Evolutionary conservation across 1,140 invertebrate genomes (phyloP), one percentile per base, ranked within the genome.

Genomic region (Drosophila triauraria): DNA sequence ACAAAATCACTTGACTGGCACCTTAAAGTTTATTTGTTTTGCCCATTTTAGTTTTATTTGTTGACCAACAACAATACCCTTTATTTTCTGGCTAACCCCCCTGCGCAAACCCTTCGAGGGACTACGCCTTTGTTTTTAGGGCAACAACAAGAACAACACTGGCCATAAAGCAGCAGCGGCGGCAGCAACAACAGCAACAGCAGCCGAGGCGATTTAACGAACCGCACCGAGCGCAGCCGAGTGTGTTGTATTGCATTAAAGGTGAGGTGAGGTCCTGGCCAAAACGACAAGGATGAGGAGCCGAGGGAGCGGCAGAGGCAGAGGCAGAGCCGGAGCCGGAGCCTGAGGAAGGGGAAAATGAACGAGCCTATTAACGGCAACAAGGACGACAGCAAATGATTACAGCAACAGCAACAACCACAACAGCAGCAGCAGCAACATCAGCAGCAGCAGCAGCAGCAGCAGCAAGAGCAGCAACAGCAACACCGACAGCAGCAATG

Each of bases 211-310:
- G 78, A 90, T 78, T 79, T 90, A 90, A 90, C 85, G 85, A 90
- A 88, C 85, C 84, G 85, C 81, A 90, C 80, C 84, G 85, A 87
- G 63, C 74, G 77, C 84, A 87, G 84, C 84, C 84, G 84, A 84
- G 68, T 87, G 84, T 88, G 85, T 88, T 84, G 84, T 88, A 88
- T 88, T 87, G 84, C 84, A 87, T 87, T 87, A 88, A 87, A 83
- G 80, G 82, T 85, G 64, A 70, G 79, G 75, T 63, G 67, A 78
- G 59, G 72, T 60, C 54, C 59, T 58, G 81, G 48, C 74, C 42
- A 46, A 32, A 50, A 38, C 43, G 46, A 38, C 32, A 23, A 15
- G 51, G 17, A 38, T 35, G 50, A 35, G 50, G 63, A 50, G 17
- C 4, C 12, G 12, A 8, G 13, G n/a, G 20, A 30, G 38, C 3